Base-by-base conservation (phyloP, 2,113 vertebrate genomes). In the Scytalopus superciliaris region DNA sequence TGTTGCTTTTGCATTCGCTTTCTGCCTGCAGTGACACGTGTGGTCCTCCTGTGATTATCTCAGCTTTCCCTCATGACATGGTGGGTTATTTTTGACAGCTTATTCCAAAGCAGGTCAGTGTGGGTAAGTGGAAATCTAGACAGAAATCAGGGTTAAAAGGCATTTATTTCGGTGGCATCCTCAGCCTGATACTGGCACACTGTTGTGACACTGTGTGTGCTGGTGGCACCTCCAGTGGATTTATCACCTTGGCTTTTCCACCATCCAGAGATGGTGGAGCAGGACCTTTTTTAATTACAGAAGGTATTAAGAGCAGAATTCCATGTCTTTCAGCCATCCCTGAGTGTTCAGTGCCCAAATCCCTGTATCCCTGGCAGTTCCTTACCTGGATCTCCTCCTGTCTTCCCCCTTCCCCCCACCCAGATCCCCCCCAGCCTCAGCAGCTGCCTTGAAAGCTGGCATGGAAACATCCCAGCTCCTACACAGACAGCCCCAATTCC, bases 121-220 rank as follows among this genome's bases (percentile, higher is more conserved):
- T n/a, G 47, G 50, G 16, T 50, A 63, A 89, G 44, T 37, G 59
- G 35, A 53, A 59, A 70, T 50, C 45, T 19, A 31, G 60, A 18
- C 44, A 86, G 64, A 59, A 89, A 67, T 44, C 40, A 9, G n/a
- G 69, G 52, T 89, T 90, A 89, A 63, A 86, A 87, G 56, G 25
- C 30, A 40, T 75, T 63, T 63, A 52, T 81, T 84, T 22, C 30
- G 31, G 27, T 0, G 62, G 27, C 47, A 49, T 35, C 89, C 59
- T 87, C 47, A 40, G 11, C 45, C 64, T 60, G 52, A 44, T 22
- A 5, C 25, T 64, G 52, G 45, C n/a, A 10, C 31, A 8, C 35
- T 19, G 17, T 1, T 59, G 60, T 45, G 25, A 8, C 27, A 7
- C 35, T 13, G 10, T 1, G 0, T 27, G 44, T 35, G 31, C 49